Percentiles rank a stretch among this genome's conserved stretches.
phyloP scores from a whole-genome alignment of 1,140 invertebrate species.

The Panulirus ornatus region DNA sequence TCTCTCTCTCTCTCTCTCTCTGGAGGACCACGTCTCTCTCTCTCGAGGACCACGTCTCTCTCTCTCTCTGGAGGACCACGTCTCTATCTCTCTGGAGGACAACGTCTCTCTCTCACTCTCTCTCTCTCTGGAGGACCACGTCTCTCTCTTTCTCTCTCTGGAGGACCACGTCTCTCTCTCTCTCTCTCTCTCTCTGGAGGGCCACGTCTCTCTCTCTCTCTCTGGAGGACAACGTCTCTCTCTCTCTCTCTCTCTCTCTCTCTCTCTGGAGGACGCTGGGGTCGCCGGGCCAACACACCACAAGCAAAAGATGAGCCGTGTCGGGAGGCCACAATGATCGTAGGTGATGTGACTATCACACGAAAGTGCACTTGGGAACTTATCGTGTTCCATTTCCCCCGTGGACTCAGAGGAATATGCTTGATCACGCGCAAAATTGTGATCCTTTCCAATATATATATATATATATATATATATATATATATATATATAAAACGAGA shows the following conservation, averaged over 20 bases:
- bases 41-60: neutral
- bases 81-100: neutral
- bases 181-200: neutral
- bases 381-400: no score
- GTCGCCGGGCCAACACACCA: no score
- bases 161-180: neutral
- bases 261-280: no score
- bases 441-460: no score
- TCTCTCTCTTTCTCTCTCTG: neutral
- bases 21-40: neutral
- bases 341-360: no score
- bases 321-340: no score
- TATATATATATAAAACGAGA: neutral
- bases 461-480: neutral
- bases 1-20: neutral
- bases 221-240: neutral
- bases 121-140: neutral
- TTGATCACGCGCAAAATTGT: no score
- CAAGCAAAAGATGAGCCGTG: no score
- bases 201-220: neutral
- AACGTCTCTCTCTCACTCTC: neutral
- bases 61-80: no score
- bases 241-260: no score
- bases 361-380: no score
- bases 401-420: no score